Base-by-base conservation (phyloP, 1,140 invertebrate genomes). In the Temnothorax nylanderi region DNA sequence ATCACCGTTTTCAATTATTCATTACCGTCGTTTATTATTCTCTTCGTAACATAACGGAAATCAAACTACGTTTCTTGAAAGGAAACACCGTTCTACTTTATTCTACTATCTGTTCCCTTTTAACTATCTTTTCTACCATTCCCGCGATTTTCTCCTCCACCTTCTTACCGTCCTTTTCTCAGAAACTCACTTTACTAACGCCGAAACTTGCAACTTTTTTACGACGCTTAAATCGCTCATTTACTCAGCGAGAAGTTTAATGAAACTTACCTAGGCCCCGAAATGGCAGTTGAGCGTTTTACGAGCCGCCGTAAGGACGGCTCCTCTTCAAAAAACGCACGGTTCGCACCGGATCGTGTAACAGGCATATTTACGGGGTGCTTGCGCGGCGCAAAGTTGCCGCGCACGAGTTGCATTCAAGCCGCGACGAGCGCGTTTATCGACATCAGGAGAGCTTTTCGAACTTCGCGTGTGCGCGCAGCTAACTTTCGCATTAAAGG, bases 201-300 rank as follows among this genome's bases (percentile, higher is more conserved):
- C 37, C 56, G 26, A 82, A 89, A 85, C 75, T 85, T 87, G 76
- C 85, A 74, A 60, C 67, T 87, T 87, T 89, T 89, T 89, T 87
- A 90, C 65, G 62, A 88, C 69, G 37, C 84, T 85, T 62, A 44
- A 90, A 87, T 90, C 84, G 77, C 77, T 60, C 88, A 71, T 87
- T 87, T 60, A 82, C 51, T 47, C 37, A n/a, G 37, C 34, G 74
- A 44, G 44, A 90, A 87, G 85, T 90, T 89, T 75, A 90, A 90
- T 76, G 78, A 85, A 41, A 87, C 21, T 65, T 54, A 49, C 49
- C 21, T 26, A 26, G 21, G n/a, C 26, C 71, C 26, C 71, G 47
- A 67, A 84, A 81, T 62, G 71, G 34, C 47, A 56, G 62, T 58
- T 41, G 49, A 51, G 44, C 26, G 49, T 89, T 87, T 87, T 89